A percentile compares a stretch with the other conserved stretches of the same genome.
Evolutionary conservation across 1,140 invertebrate genomes (phyloP).

Genomic region (Drosophila teissieri): DNA sequence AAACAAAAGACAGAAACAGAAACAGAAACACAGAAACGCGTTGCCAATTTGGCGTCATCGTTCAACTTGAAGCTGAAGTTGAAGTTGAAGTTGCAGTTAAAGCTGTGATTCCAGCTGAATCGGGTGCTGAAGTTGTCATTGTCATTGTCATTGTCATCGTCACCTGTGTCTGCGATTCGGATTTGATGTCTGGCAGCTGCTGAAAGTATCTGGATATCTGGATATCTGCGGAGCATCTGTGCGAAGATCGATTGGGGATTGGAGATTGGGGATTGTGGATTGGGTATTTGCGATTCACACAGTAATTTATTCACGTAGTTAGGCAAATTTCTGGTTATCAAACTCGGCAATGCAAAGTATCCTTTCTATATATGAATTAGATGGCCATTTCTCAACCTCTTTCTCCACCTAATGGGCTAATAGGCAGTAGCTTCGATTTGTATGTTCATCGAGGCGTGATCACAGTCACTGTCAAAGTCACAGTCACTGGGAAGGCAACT

Average conservation of each 20-base stretch:
- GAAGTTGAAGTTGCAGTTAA: conserved; percentile 54
- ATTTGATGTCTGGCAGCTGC: conserved; percentile 10
- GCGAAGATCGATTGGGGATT: conserved; percentile 11
- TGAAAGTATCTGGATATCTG: conserved; percentile 10
- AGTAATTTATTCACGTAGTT: background rate
- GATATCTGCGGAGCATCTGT: background rate
- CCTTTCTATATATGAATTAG: too few relatives aligned
- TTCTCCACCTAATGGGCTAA: conserved; percentile 5
- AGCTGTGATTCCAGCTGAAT: conserved; percentile 7
- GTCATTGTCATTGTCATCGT: conserved; percentile 66
- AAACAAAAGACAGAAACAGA: background rate
- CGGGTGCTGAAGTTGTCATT: conserved; percentile 58
- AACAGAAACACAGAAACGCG: conserved; percentile 48
- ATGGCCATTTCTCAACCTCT: background rate
- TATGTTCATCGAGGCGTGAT: conserved; percentile 57
- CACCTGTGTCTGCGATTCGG: conserved; percentile 42
- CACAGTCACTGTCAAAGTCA: conserved; percentile 39
- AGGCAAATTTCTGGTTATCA: background rate
- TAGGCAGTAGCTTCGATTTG: conserved; percentile 54
- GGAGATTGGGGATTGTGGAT: background rate
- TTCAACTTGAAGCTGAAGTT: conserved; percentile 48
- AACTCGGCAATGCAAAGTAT: too few relatives aligned
- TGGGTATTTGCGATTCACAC: background rate
- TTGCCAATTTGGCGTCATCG: conserved; percentile 82
- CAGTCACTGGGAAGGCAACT: conserved; percentile 26